These are phyloP conservation scores for Nephrotoma appendiculata DNA, from an alignment of 2,888 invertebrate genomes.

Conservation along the genomic window DNA sequence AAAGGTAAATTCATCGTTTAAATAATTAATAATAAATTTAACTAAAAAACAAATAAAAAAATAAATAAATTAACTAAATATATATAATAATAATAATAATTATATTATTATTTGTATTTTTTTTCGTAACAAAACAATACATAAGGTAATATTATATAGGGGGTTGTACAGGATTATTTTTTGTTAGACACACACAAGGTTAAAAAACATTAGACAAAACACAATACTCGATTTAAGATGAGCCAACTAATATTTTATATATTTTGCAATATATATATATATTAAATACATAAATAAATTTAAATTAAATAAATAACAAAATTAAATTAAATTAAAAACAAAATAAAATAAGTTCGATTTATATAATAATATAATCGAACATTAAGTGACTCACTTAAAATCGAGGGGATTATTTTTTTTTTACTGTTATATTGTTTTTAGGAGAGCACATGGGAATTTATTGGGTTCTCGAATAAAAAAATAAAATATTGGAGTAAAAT, in stretches of 20 bases:
- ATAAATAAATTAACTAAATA: background rate
- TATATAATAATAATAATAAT: background rate
- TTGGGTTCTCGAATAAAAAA: slow-evolving; percentile 30
- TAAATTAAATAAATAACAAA: background rate
- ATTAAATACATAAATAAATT: background rate
- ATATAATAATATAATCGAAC: background rate
- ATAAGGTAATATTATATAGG: background rate
- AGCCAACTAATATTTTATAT: background rate
- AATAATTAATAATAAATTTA: background rate
- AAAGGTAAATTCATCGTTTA: background rate
- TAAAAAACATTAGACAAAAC: slow-evolving; percentile 82
- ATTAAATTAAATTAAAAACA: background rate
- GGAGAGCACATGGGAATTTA: background rate
- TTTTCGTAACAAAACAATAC: background rate
- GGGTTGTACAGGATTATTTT: slow-evolving; percentile 10
- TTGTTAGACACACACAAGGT: slow-evolving; percentile 73
- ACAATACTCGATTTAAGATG: slow-evolving; percentile 38
- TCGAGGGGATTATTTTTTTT: slow-evolving; percentile 2
- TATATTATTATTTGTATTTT: background rate
- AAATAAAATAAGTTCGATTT: background rate
- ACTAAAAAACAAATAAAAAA: background rate
- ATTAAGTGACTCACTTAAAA: slow-evolving; percentile 3
- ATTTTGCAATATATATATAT: background rate
- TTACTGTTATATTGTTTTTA: background rate
- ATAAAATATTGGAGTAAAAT: slow-evolving; percentile 35